These are phyloP conservation scores for Eulemur macaco DNA, from an alignment of 2,113 vertebrate genomes.

Conservation along the genomic window DNA sequence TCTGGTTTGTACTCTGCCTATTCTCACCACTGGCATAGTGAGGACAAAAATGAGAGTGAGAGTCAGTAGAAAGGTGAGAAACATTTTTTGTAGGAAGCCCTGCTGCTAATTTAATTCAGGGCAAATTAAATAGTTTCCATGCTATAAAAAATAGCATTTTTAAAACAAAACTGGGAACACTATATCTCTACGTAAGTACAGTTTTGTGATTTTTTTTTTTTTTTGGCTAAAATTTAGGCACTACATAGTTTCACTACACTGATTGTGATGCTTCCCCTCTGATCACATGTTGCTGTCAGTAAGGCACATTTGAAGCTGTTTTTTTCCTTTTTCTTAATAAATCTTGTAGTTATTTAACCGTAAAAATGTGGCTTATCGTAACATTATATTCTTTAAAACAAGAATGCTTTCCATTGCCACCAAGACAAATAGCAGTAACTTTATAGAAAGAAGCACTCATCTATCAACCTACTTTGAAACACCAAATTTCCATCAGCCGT, in stretches of 20 bases:
- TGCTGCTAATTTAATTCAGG: neutral
- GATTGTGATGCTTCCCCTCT: neutral
- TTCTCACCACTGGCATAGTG: neutral
- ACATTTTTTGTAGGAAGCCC: neutral
- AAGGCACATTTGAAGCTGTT: neutral
- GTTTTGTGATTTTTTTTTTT: neutral
- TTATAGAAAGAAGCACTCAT: slow-evolving; percentile 13
- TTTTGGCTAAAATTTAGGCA: neutral
- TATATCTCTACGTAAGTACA: neutral
- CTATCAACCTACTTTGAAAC: slow-evolving; percentile 29
- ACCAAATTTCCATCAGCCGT: slow-evolving; percentile 22
- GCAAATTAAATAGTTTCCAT: neutral
- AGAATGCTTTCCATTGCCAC: neutral
- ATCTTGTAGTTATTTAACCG: slow-evolving; percentile 18
- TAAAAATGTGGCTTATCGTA: neutral
- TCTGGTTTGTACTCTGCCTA: neutral
- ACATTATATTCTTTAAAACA: slow-evolving; percentile 26
- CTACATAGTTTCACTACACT: neutral
- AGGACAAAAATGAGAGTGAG: neutral
- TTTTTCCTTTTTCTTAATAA: neutral
- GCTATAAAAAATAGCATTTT: neutral
- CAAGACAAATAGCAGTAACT: slow-evolving; percentile 25
- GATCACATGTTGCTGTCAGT: neutral
- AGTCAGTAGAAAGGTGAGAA: neutral
- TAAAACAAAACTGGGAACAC: neutral